Base-by-base conservation (phyloP, 2,113 vertebrate genomes). In the Sinocyclocheilus maitianheensis region DNA sequence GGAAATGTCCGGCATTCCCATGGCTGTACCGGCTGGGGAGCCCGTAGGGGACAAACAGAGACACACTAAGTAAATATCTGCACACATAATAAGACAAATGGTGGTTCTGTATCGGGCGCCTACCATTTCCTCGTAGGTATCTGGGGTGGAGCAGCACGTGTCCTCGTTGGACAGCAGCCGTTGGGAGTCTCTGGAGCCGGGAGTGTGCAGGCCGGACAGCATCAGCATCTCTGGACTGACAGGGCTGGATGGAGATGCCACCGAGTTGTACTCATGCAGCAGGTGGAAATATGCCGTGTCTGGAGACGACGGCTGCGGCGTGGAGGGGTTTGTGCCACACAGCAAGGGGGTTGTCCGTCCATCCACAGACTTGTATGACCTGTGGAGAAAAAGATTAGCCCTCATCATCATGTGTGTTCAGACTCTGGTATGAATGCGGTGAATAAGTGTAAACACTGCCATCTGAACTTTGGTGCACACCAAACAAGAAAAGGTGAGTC, bases 91-190 rank as follows among this genome's bases (percentile, higher is more conserved):
- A 58, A 34, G 30, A 34, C 30, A 34, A 34, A 34, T 9, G 43
- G 22, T 0, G 0, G 18, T 16, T 12, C 16, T 11, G 55, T 37
- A 34, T 51, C 18, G 22, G 48, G 30, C 24, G 30, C 91, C 26
- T 89, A 98, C 98, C 95, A 96, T 94, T 84, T 99, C 98, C 4
- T 99, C 98, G 0, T 94, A 94, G 88, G 97, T 96, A 88, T 99
- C 98, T 0, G 98, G 98, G 0, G 98, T 98, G 84, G 98, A 98
- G 92, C 98, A 99, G 0, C 97, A 96, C 0, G 97, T 98, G 92
- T 99, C 98, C 90, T 99, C 98, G 0, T 93, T 96, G 92, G 97
- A 96, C 87, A 97, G 92, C 69, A 97, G 95, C 13, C 97, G 93
- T 22, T 97, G 90, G 22, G 96, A 95, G 91, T 99, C 98, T 46